phyloP scores from a whole-genome alignment of 2,888 invertebrate genomes.

The Phasia obesa region DNA sequence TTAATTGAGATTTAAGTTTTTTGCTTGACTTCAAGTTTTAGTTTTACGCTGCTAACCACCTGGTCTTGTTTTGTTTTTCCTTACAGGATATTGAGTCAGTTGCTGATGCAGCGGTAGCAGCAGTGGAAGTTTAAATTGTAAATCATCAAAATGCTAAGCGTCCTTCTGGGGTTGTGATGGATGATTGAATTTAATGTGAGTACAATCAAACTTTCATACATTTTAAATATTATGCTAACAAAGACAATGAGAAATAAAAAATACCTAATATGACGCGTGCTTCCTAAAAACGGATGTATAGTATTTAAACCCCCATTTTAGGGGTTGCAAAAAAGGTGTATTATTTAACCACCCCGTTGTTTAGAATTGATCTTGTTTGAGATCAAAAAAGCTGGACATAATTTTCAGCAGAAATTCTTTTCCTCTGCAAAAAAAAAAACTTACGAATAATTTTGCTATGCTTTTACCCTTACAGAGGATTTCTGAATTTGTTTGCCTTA shows the following conservation, averaged over 20 bases:
- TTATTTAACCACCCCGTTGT: background rate
- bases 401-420: background rate
- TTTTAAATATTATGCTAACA: background rate
- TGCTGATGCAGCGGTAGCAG: conserved; percentile 16
- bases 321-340: conserved; percentile 22
- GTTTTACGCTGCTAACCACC: conserved; percentile 54
- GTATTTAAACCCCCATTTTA: conserved; percentile 5
- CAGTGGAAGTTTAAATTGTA: conserved; percentile 18
- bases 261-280: conserved; percentile 43
- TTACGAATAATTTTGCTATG: too few species aligned
- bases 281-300: background rate
- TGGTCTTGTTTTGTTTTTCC: conserved; percentile 45
- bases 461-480: too few species aligned
- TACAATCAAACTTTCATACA: conserved; percentile 10
- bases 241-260: conserved; percentile 35
- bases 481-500: too few species aligned
- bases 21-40: conserved; percentile 10
- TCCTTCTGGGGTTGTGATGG: conserved; percentile 56
- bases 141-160: conserved; percentile 16
- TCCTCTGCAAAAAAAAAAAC: too few species aligned
- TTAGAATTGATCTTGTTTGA: background rate
- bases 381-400: background rate
- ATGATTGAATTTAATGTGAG: conserved; percentile 46
- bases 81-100: conserved; percentile 61
- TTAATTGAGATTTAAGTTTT: background rate